Percentiles rank a stretch among this genome's conserved stretches.
phyloP scores from a whole-genome alignment of 23 tunicate genomes.

The Phallusia fumigata region DNA sequence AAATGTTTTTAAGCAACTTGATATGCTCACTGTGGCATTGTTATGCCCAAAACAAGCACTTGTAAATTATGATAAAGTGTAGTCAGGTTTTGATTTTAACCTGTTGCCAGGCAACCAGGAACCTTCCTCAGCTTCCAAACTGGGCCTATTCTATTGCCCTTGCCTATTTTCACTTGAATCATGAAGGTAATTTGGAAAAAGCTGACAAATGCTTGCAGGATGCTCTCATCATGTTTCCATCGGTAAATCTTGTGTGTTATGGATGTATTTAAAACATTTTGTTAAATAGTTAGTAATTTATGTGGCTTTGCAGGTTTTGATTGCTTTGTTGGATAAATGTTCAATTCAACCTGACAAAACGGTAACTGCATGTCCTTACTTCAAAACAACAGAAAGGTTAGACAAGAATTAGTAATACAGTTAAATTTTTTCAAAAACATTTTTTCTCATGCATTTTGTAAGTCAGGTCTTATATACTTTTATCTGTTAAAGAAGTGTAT shows the following conservation, averaged over 20 bases:
- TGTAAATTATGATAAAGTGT: no score
- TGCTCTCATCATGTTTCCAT: slow-evolving; percentile 77
- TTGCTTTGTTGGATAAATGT: slow-evolving; percentile 60
- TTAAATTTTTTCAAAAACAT: neutral
- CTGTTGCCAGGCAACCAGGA: slow-evolving; percentile 52
- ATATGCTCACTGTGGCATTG: no score
- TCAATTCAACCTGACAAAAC: slow-evolving; percentile 72
- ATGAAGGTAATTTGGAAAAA: neutral
- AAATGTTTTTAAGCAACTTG: no score
- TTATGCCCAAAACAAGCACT: no score
- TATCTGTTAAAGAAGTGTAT: no score
- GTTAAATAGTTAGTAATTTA: no score
- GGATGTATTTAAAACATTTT: no score
- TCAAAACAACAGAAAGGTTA: slow-evolving; percentile 65
- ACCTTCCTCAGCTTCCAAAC: slow-evolving; percentile 78
- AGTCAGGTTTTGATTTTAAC: neutral
- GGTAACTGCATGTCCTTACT: slow-evolving; percentile 35
- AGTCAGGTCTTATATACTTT: no score
- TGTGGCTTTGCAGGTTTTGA: slow-evolving; percentile 31
- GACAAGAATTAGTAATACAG: neutral
- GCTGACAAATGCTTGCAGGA: slow-evolving; percentile 60
- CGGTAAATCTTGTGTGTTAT: slow-evolving; percentile 42
- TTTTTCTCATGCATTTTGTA: no score
- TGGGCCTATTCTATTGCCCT: slow-evolving; percentile 78
- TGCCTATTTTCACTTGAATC: slow-evolving; percentile 50